Evolutionary conservation across 2,113 vertebrate genomes (phyloP).

Genomic region (Propithecus coquereli): DNA sequence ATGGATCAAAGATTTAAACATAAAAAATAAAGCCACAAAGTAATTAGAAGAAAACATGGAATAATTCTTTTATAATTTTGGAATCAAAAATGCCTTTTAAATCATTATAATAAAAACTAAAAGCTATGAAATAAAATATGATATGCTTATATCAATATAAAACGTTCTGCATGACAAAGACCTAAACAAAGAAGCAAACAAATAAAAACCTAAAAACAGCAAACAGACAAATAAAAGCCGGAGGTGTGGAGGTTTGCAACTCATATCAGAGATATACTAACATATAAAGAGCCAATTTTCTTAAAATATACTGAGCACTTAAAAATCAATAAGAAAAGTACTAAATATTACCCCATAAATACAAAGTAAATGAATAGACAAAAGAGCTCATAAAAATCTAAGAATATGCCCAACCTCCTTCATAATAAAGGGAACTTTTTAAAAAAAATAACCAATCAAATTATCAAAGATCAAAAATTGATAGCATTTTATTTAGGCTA

Average conservation of each 20-base stretch:
- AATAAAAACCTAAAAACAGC: not conserved
- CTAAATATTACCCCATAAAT: not conserved
- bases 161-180: not conserved
- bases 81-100: not conserved
- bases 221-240: not conserved
- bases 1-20: not conserved
- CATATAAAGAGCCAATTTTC: not conserved
- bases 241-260: not conserved
- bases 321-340: not conserved
- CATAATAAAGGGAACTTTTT: not conserved
- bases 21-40: not conserved
- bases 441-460: not conserved
- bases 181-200: not conserved
- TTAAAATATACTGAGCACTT: not conserved
- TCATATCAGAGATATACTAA: not conserved
- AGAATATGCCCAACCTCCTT: not conserved
- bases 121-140: not conserved
- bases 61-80: not conserved
- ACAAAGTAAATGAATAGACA: not conserved
- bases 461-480: not conserved
- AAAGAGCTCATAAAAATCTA: not conserved
- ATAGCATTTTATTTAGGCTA: not conserved
- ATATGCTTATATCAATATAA: constrained; percentile 3
- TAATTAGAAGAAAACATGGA: not conserved
- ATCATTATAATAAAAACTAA: not conserved